Evolutionary conservation across 2,888 invertebrate genomes (phyloP).

Genomic region (Synergus gifuensis): DNA sequence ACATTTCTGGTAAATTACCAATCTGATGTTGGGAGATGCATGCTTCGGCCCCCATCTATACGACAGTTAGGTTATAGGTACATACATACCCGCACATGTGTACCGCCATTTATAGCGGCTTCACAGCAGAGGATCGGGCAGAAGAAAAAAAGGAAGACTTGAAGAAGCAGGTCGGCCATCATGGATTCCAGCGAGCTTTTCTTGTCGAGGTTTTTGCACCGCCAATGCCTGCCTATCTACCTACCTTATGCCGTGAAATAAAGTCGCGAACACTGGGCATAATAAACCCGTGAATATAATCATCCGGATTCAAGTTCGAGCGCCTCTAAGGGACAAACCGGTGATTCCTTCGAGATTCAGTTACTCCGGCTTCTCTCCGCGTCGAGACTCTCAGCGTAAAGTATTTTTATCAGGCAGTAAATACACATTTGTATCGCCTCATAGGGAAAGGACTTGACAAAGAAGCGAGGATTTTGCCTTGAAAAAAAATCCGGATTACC

Average conservation of each 20-base stretch:
- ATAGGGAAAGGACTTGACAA: constrained; percentile 32
- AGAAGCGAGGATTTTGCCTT: constrained; percentile 13
- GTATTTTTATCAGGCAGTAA: constrained; percentile 41
- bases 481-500: constrained; percentile 17
- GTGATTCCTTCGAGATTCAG: constrained; percentile 39
- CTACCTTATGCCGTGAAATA: constrained; percentile 58
- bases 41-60: constrained; percentile 6
- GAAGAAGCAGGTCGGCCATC: constrained; percentile 60
- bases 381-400: constrained; percentile 29
- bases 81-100: not conserved
- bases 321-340: constrained; percentile 42
- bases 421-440: constrained; percentile 40
- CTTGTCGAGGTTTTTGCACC: constrained; percentile 54
- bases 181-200: constrained; percentile 65
- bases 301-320: constrained; percentile 62
- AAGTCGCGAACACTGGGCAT: constrained; percentile 63
- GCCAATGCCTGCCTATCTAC: constrained; percentile 51
- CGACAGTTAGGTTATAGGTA: constrained; percentile 26
- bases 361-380: constrained; percentile 24
- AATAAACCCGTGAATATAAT: constrained; percentile 73
- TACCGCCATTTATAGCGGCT: constrained; percentile 30
- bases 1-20: constrained; percentile 65
- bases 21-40: constrained; percentile 58
- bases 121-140: constrained; percentile 22
- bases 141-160: constrained; percentile 40